phyloP scores from a whole-genome alignment of 2,113 vertebrate species.

The Albula goreensis region DNA sequence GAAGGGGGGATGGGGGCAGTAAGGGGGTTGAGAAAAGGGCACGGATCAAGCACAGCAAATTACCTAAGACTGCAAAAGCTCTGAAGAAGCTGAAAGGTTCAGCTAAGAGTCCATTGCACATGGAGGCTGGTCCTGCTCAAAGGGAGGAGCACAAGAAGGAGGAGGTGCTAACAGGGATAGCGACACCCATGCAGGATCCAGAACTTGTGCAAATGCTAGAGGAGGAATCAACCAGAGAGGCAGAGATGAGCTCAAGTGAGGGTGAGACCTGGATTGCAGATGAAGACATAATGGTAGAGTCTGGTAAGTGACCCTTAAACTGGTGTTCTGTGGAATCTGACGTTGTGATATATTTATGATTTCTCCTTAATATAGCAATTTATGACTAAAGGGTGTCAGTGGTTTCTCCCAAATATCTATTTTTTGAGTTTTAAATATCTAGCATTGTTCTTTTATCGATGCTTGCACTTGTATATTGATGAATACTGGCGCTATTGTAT shows the following conservation, averaged over 20 bases:
- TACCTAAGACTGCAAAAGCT: constrained; percentile 65
- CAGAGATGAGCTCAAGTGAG: constrained; percentile 72
- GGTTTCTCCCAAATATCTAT: no score
- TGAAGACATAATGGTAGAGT: constrained; percentile 78
- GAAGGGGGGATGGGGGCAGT: constrained; percentile 24
- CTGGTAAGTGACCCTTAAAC: constrained; percentile 55
- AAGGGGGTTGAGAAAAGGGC: constrained; percentile 59
- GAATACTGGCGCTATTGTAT: no score
- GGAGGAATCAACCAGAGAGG: constrained; percentile 67
- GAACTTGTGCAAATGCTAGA: constrained; percentile 19
- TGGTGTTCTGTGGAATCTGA: neutral
- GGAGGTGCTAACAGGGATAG: neutral
- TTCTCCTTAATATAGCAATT: no score
- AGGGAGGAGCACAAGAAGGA: constrained; percentile 36
- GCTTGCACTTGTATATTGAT: neutral
- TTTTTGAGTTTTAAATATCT: no score
- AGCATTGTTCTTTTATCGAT: neutral
- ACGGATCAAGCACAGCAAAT: constrained; percentile 68
- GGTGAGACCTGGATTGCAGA: constrained; percentile 73
- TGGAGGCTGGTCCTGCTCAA: constrained; percentile 61
- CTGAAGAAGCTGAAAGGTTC: constrained; percentile 39
- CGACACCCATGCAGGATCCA: neutral
- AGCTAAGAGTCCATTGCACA: constrained; percentile 64
- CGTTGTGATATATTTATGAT: no score
- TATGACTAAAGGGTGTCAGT: no score